phyloP scores from a whole-genome alignment of 2,888 invertebrate species.

The Pycnomerus fuliginosus region DNA sequence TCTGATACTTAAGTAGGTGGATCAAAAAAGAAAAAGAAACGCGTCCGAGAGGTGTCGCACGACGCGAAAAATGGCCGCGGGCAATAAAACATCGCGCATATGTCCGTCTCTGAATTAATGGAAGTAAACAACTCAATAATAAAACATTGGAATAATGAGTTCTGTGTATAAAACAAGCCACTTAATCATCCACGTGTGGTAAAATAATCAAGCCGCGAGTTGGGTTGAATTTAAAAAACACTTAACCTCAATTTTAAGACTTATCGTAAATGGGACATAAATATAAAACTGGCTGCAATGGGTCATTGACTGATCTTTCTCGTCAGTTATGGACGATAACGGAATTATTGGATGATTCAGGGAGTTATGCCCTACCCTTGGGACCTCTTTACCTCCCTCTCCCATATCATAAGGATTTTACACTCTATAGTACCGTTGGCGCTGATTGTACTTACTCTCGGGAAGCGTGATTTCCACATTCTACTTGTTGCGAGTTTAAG shows the following conservation, averaged over 20 bases:
- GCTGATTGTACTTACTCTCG: too few relatives aligned
- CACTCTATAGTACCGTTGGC: too few relatives aligned
- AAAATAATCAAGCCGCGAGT: slow-evolving; percentile 33
- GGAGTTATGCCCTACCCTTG: too few relatives aligned
- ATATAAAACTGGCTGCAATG: slow-evolving; percentile 15
- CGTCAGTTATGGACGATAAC: too few relatives aligned
- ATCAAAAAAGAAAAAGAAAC: slow-evolving; percentile 30
- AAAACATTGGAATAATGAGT: slow-evolving; percentile 26
- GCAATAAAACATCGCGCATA: slow-evolving; percentile 21
- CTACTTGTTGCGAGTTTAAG: too few relatives aligned
- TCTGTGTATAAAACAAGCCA: slow-evolving; percentile 27
- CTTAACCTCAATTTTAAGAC: slow-evolving; percentile 29
- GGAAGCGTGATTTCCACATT: too few relatives aligned
- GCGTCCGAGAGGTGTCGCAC: too few relatives aligned
- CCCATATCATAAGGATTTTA: too few relatives aligned
- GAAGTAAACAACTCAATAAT: slow-evolving; percentile 30
- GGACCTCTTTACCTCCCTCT: too few relatives aligned
- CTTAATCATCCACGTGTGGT: slow-evolving; percentile 39
- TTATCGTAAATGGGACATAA: slow-evolving; percentile 28
- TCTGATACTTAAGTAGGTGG: slow-evolving; percentile 45
- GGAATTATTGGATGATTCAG: too few relatives aligned
- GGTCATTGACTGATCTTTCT: slow-evolving; percentile 26
- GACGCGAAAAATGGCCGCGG: too few relatives aligned
- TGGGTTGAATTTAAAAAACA: slow-evolving; percentile 24
- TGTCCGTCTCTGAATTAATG: slow-evolving; percentile 27